These are phyloP conservation scores for Trididemnum nubilum DNA, from an alignment of 23 tunicate genomes.

Conservation along the genomic window DNA sequence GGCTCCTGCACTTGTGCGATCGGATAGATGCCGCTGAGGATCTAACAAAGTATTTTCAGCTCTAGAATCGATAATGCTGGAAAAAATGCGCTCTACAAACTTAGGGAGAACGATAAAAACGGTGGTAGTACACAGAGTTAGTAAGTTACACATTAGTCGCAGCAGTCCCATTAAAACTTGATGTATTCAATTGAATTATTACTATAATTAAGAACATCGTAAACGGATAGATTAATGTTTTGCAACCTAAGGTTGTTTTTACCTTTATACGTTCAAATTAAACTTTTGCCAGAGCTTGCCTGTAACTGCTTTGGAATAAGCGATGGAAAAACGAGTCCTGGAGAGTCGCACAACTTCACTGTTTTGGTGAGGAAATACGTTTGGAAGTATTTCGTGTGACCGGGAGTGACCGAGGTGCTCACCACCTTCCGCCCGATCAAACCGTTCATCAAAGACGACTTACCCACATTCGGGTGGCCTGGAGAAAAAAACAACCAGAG, in stretches of 20 bases:
- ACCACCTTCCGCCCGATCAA: conserved; percentile 91
- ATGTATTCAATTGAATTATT: too few relatives aligned
- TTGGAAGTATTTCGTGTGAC: conserved; percentile 96
- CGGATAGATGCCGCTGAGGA: conserved; percentile 91
- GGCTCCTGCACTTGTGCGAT: conserved; percentile 95
- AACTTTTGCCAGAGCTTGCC: too few relatives aligned
- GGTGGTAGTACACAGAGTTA: neutral
- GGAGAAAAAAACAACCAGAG: neutral
- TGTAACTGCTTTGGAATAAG: conserved; percentile 80
- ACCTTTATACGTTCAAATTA: too few relatives aligned
- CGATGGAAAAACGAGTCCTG: conserved; percentile 97
- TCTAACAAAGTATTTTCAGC: too few relatives aligned
- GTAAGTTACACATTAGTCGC: too few relatives aligned
- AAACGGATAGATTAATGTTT: too few relatives aligned
- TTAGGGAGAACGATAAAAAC: neutral
- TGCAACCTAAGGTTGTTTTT: too few relatives aligned
- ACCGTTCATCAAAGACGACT: conserved; percentile 94
- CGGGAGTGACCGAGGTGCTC: conserved; percentile 94
- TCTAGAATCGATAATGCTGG: neutral
- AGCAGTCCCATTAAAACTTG: too few relatives aligned
- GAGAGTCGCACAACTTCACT: conserved; percentile 81
- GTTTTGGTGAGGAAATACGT: conserved; percentile 73
- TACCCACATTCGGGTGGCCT: conserved; percentile 98
- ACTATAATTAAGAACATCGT: too few relatives aligned
- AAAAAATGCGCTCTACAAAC: neutral